Conservation (phyloP, 2,797 vertebrate genomes). For the Phaenicophaeus curvirostris region DNA sequence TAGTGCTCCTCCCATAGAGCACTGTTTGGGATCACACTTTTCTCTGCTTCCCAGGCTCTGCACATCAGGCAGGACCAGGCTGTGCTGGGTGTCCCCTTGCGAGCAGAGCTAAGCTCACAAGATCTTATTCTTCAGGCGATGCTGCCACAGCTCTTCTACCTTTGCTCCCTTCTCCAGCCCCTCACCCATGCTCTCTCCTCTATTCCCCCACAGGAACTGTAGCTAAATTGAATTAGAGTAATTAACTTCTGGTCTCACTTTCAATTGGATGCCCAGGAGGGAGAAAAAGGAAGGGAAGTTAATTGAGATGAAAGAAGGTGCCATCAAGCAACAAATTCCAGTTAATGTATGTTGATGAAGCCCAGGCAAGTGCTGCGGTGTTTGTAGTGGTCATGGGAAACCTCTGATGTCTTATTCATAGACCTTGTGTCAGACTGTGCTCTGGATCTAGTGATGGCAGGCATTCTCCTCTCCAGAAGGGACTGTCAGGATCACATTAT, state of each 20-base stretch:
- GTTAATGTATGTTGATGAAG: neutral
- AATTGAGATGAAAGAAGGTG: conserved; percentile 49
- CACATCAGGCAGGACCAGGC: neutral
- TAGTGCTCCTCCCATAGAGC: neutral
- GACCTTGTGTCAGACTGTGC: neutral
- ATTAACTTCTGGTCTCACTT: conserved; percentile 56
- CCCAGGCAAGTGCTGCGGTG: neutral
- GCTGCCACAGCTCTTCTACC: neutral
- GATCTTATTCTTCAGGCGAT: neutral
- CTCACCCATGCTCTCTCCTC: neutral
- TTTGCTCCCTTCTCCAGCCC: neutral
- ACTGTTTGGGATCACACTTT: neutral
- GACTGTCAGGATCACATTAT: neutral
- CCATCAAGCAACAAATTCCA: neutral
- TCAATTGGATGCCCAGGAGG: conserved; percentile 12
- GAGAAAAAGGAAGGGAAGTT: conserved; percentile 3
- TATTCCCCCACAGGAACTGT: neutral
- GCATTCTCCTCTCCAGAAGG: neutral
- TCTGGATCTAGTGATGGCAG: neutral
- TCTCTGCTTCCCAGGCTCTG: neutral
- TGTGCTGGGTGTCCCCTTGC: neutral
- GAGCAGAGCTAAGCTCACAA: neutral
- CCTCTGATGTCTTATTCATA: neutral
- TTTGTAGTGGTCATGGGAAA: neutral
- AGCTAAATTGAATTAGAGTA: conserved; percentile 48